Evolutionary conservation across 1,140 invertebrate genomes (phyloP).

Genomic region (Amyelois transitella): DNA sequence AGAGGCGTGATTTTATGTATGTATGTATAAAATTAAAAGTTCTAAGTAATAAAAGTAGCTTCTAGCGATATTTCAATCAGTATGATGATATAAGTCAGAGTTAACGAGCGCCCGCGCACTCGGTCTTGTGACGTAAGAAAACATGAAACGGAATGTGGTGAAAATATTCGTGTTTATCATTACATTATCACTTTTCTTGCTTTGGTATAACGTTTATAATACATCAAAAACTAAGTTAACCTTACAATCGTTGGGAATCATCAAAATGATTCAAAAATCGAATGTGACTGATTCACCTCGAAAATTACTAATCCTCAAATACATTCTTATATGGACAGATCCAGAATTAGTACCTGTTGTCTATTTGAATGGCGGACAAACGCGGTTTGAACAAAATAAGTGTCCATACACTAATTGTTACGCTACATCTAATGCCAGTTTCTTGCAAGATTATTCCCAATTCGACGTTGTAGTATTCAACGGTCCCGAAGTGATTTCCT

Average conservation of each 20-base stretch:
- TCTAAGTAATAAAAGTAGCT: too few species aligned
- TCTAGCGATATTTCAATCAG: too few species aligned
- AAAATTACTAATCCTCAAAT: conserved; percentile 28
- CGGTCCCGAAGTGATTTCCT: conserved; percentile 33
- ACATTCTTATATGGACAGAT: conserved; percentile 50
- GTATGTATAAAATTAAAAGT: too few species aligned
- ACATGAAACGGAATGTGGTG: not conserved
- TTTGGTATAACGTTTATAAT: not conserved
- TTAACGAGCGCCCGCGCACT: too few species aligned
- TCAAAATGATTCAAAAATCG: not conserved
- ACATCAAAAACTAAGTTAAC: not conserved
- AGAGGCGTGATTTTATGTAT: too few species aligned
- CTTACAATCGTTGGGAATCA: not conserved
- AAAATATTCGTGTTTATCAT: not conserved
- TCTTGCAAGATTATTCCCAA: conserved; percentile 35
- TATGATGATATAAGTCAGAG: too few species aligned
- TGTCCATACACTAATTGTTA: conserved; percentile 49
- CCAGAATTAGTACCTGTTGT: conserved; percentile 35
- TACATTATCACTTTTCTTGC: not conserved
- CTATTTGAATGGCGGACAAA: conserved; percentile 38
- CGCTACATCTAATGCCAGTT: conserved; percentile 36
- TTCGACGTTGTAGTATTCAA: conserved; percentile 55
- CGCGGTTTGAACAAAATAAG: conserved; percentile 31
- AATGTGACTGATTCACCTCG: not conserved
- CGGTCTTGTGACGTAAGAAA: too few species aligned